phyloP scores from a whole-genome alignment of 2,797 vertebrate genomes.

The Sebastes paucispinis region DNA sequence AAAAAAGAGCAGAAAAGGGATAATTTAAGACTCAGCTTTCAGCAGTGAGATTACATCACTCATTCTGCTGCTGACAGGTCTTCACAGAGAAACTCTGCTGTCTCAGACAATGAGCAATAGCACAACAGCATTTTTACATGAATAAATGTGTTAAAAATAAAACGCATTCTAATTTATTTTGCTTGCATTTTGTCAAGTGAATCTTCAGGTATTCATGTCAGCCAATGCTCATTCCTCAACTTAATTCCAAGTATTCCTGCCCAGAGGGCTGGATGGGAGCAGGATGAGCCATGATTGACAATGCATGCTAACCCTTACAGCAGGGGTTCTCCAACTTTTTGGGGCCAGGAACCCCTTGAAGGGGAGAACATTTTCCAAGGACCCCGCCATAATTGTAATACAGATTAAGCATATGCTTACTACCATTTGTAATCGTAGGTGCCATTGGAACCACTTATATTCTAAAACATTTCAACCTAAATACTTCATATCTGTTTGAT shows the following conservation, averaged over 20 bases:
- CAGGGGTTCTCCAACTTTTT: background rate
- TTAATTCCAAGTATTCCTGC: conserved; percentile 17
- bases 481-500: background rate
- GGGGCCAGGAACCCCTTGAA: background rate
- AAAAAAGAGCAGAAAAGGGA: conserved; percentile 45
- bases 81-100: background rate
- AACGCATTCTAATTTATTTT: background rate
- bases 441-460: no score
- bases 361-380: background rate
- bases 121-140: background rate
- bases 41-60: conserved; percentile 37
- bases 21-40: conserved; percentile 58
- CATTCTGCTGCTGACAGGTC: conserved; percentile 2
- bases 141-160: background rate
- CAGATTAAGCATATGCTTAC: background rate
- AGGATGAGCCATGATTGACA: conserved; percentile 8
- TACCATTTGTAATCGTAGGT: background rate
- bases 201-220: background rate
- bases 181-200: background rate
- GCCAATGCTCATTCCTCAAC: conserved; percentile 24
- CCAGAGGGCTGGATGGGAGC: background rate
- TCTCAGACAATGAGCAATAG: background rate
- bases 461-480: no score
- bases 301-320: background rate
- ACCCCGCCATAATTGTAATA: background rate